Evolutionary conservation across 1,140 invertebrate genomes (phyloP).

Genomic region (Anagrus nilaparvatae): DNA sequence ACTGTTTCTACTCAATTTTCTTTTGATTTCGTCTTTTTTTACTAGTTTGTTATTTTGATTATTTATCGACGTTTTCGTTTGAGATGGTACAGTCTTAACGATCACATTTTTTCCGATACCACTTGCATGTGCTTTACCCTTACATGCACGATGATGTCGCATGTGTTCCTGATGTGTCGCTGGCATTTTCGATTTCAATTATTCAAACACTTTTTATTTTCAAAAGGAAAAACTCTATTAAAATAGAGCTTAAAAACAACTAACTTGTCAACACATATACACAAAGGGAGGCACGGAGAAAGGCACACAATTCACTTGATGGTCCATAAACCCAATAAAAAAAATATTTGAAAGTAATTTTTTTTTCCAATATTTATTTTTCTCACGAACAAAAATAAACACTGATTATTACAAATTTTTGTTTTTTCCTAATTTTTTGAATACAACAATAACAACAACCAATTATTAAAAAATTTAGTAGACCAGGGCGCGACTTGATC

Average conservation of each 20-base stretch:
- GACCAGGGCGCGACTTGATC: no score
- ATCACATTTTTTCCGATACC: constrained; percentile 42
- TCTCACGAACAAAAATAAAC: no score
- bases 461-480: no score
- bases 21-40: constrained; percentile 12
- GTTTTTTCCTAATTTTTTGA: no score
- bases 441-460: no score
- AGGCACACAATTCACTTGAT: no score
- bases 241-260: constrained; percentile 64
- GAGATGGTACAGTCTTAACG: constrained; percentile 9
- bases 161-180: constrained; percentile 45
- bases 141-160: constrained; percentile 56
- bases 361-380: no score
- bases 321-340: no score
- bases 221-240: constrained; percentile 47
- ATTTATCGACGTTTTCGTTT: constrained; percentile 13
- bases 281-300: no score
- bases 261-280: no score
- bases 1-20: constrained; percentile 39
- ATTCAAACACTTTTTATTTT: background rate
- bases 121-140: constrained; percentile 58
- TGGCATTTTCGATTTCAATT: constrained; percentile 34
- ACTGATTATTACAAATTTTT: no score
- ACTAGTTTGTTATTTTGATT: constrained; percentile 12
- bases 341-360: no score